Conservation (phyloP, 1,140 invertebrate genomes). For the honey bee (Apis mellifera) region Amel_HAv3.1 CM009944.2:7805001-7805500, state of each 20-base stretch:
- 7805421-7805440: neutral
- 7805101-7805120: no score
- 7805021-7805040: neutral
- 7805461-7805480: neutral
- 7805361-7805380: neutral
- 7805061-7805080: neutral
- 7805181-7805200: neutral
- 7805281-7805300: neutral
- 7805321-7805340: conserved; percentile 19
- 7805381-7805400: conserved; percentile 9
- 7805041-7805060: neutral
- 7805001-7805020: neutral
- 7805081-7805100: neutral
- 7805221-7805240: conserved; percentile 27
- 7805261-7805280: neutral
- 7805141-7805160: no score
- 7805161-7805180: no score
- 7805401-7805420: neutral
- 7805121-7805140: no score
- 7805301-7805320: neutral
- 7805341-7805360: conserved; percentile 25
- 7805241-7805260: neutral
- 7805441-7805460: no score
- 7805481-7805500: neutral
- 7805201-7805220: neutral